A percentile compares a stretch with the other conserved stretches of the same genome.
phyloP scores from a whole-genome alignment of 2,797 vertebrate genomes.

The Heliangelus exortis region DNA sequence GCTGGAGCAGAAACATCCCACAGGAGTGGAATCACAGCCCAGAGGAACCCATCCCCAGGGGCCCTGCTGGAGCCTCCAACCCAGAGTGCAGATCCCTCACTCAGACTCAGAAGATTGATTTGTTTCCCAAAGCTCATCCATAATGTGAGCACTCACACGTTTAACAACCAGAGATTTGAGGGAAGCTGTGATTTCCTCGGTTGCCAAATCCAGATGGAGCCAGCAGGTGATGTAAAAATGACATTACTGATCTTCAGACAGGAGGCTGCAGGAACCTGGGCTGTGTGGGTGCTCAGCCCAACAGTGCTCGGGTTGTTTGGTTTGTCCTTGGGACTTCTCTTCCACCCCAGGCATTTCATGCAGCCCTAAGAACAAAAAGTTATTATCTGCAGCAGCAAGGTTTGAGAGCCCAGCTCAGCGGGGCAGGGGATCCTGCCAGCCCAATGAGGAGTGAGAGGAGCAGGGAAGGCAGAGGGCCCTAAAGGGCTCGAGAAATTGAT shows the following conservation, averaged over 20 bases:
- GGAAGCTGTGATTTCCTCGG: background rate
- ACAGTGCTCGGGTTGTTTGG: no score
- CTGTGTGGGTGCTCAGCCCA: background rate
- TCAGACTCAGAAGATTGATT: background rate
- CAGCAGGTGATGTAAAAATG: no score
- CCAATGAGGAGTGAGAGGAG: background rate
- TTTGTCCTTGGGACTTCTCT: background rate
- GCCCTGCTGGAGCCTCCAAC: background rate
- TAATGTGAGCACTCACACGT: background rate
- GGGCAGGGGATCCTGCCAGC: background rate
- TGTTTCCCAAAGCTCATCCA: background rate
- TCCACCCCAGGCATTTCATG: background rate
- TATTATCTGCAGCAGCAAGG: fast-evolving
- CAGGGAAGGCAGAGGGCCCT: background rate
- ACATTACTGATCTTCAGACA: background rate
- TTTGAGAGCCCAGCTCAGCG: background rate
- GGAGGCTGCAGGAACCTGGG: background rate
- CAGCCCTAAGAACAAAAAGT: background rate
- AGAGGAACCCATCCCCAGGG: background rate
- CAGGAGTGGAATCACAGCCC: background rate
- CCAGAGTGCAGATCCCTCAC: background rate
- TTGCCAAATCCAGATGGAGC: background rate
- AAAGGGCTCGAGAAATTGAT: fast-evolving
- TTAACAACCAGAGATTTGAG: background rate
- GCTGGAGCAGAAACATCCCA: background rate